These are phyloP conservation scores for Ptychodera flava DNA, from an alignment of 35 echinoderm and acorn worm species.

Conservation along the genomic window DNA sequence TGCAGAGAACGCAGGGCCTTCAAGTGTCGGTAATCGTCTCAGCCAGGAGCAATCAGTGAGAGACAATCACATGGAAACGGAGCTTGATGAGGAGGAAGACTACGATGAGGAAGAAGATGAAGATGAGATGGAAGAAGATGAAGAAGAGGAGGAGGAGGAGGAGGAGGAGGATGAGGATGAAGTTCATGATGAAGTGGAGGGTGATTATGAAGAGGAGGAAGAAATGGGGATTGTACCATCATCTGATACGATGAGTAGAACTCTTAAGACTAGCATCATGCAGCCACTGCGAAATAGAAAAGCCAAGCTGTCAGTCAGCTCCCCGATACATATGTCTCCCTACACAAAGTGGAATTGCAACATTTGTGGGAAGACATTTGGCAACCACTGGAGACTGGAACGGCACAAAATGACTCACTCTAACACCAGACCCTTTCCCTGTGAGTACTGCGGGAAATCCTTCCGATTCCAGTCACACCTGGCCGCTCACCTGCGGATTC, in stretches of 20 bases:
- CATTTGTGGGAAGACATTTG: neutral
- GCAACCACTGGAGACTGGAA: too few species aligned
- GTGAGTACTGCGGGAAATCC: slow-evolving; percentile 14
- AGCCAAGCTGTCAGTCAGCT: neutral
- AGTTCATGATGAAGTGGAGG: neutral
- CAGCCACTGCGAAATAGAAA: neutral
- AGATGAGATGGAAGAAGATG: neutral
- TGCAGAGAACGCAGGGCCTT: neutral
- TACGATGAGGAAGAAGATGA: neutral
- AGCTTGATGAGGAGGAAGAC: neutral
- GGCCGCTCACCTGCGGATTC: neutral
- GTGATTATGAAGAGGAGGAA: neutral
- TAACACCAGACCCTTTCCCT: neutral
- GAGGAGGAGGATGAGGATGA: neutral
- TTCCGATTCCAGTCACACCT: neutral
- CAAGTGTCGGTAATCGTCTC: neutral
- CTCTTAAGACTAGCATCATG: neutral
- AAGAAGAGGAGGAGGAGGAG: neutral
- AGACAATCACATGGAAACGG: neutral
- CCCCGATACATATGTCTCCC: neutral
- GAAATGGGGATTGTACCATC: too few species aligned
- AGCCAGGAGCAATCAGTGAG: neutral
- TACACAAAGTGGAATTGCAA: neutral
- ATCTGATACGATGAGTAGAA: neutral
- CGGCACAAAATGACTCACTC: slow-evolving; percentile 13